Conservation (phyloP, 2,797 vertebrate species). For the Masticophis lateralis region DNA sequence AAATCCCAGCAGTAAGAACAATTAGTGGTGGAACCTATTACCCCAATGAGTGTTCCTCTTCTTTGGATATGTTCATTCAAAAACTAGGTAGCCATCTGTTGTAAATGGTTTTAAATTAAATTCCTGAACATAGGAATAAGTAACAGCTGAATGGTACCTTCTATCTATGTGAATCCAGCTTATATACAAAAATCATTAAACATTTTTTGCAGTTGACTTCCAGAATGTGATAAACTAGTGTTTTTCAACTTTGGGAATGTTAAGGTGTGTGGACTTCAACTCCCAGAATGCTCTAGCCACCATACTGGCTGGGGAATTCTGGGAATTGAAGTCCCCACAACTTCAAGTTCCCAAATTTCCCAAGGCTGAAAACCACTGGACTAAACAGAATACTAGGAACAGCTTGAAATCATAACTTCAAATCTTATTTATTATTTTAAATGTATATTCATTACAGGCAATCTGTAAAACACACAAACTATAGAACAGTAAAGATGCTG, state of each 20-base stretch:
- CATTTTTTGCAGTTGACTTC: background rate
- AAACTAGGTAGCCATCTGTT: background rate
- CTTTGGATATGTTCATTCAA: background rate
- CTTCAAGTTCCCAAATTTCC: background rate
- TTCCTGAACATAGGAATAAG: background rate
- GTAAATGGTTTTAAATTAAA: background rate
- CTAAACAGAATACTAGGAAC: background rate
- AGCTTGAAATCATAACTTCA: background rate
- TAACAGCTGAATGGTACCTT: background rate
- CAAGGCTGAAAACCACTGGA: background rate
- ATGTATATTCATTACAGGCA: background rate
- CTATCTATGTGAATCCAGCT: background rate
- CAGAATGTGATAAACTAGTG: background rate
- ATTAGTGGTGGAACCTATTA: background rate
- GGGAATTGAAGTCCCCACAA: background rate
- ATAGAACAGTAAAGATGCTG: background rate
- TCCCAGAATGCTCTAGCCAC: background rate
- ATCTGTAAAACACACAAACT: background rate
- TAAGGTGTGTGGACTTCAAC: background rate
- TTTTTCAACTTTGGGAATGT: background rate
- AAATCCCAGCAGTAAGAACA: background rate
- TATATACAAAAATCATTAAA: background rate
- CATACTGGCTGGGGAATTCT: background rate
- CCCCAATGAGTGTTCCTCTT: background rate
- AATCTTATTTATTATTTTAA: background rate